Base-by-base conservation (phyloP, 2,797 vertebrate species). In the Darevskia nairensis region DNA sequence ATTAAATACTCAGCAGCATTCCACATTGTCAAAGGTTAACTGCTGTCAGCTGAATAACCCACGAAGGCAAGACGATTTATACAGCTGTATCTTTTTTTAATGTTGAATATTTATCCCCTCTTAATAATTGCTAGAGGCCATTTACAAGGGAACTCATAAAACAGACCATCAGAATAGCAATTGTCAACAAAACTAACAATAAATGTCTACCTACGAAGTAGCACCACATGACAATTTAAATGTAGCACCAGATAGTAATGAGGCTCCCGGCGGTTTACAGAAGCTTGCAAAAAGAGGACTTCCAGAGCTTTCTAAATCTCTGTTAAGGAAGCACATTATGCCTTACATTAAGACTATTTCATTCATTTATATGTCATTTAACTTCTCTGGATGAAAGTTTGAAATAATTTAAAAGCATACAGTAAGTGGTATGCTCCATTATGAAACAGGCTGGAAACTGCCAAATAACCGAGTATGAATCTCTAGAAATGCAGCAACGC, bases 1-100 rank as follows among this genome's bases (percentile, higher is more conserved):
- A 46, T 88, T 82, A 82, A 82, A 88, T 88, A 85, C 55, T 76
- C 59, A 82, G 80, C 74, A 83, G 64, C 68, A 50, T 80, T 74
- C 81, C n/a, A 46, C 55, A 44, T 79, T 88, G 39, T 84, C 68
- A 80, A 84, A 84, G 77, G 69, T 89, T 85, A 80, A 79, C 66
- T 74, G 81, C 74, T 80, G 69, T 85, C 77, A 74, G 55, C 66
- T 29, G 41, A 85, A 79, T 74, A 80, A n/a, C 23, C 41, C 69
- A 80, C 9, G 61, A 27, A 72, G 13, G 23, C 44, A 55, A 17
- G 29, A 69, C 59, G 17, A 4, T 84, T 44, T 29, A 27, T 32
- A 64, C 27, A 17, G 46, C 59, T 9, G 2, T 80, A 27, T 64
- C 11, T 39, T 25, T 41, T 50, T 82, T 32, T 32, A 23, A 44